Evolutionary conservation across 1,140 invertebrate genomes (phyloP).

Genomic region (Ylistrum balloti): DNA sequence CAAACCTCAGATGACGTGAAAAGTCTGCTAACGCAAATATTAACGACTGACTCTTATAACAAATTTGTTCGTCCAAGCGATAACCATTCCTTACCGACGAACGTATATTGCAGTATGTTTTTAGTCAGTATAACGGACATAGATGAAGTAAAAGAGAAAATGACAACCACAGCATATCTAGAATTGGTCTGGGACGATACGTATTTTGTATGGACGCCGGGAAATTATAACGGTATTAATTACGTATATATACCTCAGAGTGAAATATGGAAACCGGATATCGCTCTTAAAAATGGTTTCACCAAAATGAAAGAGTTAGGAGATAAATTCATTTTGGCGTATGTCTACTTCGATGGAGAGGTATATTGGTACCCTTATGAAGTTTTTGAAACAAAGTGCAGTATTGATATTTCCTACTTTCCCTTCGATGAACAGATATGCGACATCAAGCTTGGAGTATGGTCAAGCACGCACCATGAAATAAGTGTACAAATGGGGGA

Average conservation of each 20-base stretch:
- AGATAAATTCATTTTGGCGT: not conserved
- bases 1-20: too few species aligned
- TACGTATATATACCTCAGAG: not conserved
- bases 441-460: slow-evolving; percentile 36
- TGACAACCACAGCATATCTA: too few species aligned
- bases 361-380: slow-evolving; percentile 45
- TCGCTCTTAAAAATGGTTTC: slow-evolving; percentile 46
- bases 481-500: not conserved
- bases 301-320: slow-evolving; percentile 48
- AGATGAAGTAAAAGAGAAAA: too few species aligned
- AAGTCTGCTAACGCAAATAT: too few species aligned
- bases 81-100: too few species aligned
- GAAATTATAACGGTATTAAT: not conserved
- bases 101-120: too few species aligned
- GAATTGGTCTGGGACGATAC: too few species aligned
- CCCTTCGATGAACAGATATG: slow-evolving; percentile 56
- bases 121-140: too few species aligned
- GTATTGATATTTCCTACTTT: slow-evolving; percentile 37
- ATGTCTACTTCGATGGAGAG: not conserved
- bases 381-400: slow-evolving; percentile 42
- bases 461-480: not conserved
- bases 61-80: too few species aligned
- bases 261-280: slow-evolving; percentile 50
- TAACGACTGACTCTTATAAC: too few species aligned
- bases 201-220: too few species aligned